Base-by-base conservation (phyloP, 2,113 vertebrate genomes). In the Paramormyrops kingsleyae region DNA sequence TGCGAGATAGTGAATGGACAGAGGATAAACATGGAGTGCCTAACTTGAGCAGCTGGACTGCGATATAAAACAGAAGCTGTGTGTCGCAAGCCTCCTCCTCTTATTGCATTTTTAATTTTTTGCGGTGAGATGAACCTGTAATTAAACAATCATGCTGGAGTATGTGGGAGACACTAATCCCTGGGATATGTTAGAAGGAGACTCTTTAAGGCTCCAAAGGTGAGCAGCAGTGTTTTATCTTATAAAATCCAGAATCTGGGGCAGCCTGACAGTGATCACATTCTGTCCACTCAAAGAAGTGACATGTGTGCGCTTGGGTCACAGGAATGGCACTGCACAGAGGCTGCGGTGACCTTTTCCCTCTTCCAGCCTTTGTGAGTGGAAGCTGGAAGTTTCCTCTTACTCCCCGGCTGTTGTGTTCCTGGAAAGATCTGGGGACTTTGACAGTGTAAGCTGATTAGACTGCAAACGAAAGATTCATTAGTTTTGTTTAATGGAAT, bases 401-500 rank as follows among this genome's bases (percentile, higher is more conserved):
- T 70, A 47, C 88, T 59, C 50, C 47, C 90, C 89, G 90, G 89
- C 88, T 39, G 46, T 77, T 90, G 62, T 88, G 89, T 92, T 92
- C 59, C 90, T 91, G 90, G 91, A 93, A 92, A 93, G 92, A 95
- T 94, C 92, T 92, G 93, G 93, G 13, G 21, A 92, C 93, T 94
- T 92, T 94, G 95, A 94, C 94, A 93, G 92, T 27, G 90, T 90
- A 94, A 94, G 94, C 90, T 90, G 93, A 95, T 95, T 95, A 95
- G 91, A 93, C 90, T 70, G 89, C 93, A 95, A 94, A 95, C 92
- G 93, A 94, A 94, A 96, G 94, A 95, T 96, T 95, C 94, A 96
- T 95, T 94, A 94, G 92, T 92, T 95, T 91, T 92, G 93, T 96
- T 95, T 95, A 95, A 94, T 95, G 92, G 93, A 95, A 95, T 93